Evolutionary conservation across 2,888 invertebrate species (phyloP), one percentile per base, ranked within the genome.

Genomic region (Ornithoptera alexandrae): DNA sequence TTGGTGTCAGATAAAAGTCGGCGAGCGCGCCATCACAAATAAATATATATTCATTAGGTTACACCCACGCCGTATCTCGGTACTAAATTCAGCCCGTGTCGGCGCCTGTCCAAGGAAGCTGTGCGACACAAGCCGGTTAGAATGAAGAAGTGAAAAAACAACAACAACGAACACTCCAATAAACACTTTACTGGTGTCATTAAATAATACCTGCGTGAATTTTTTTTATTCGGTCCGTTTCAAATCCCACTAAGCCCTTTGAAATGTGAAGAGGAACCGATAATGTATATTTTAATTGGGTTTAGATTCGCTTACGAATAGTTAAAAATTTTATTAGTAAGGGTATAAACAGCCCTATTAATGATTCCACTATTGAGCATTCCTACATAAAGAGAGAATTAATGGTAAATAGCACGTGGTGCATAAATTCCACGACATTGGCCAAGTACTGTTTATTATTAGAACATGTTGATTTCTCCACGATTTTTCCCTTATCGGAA

Each of bases 31-130:
- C 81, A 78, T 79, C 84, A 85, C 85, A 91, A 92, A 91, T 91
- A 92, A 90, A 89, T 91, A 90, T 46, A 46, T 90, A 91, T 92
- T 92, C 92, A 92, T 92, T 92, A 92, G 89, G 87, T 84, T 87
- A 92, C 92, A 90, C 92, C 92, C 90, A 92, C 92, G 86, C 87
- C 79, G 74, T 90, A 90, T 92, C 90, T 84, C 81, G 84, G 82
- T 85, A 89, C 86, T 92, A 92, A 92, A 92, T 92, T 90, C 90
- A 87, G 83, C 82, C 76, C 77, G 82, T 82, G 87, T 87, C 88
- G 87, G 85, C 85, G 87, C 81, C 88, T 85, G 89, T 88, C 87
- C 81, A 75, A 77, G 80, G 81, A 80, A 82, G 80, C 82, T 80
- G 81, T 56, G 36, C 79, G 78, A 78, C 78, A 78, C 81, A 76